Evolutionary conservation across 2,113 vertebrate species (phyloP).

Genomic region (Gymnobelideus leadbeateri): DNA sequence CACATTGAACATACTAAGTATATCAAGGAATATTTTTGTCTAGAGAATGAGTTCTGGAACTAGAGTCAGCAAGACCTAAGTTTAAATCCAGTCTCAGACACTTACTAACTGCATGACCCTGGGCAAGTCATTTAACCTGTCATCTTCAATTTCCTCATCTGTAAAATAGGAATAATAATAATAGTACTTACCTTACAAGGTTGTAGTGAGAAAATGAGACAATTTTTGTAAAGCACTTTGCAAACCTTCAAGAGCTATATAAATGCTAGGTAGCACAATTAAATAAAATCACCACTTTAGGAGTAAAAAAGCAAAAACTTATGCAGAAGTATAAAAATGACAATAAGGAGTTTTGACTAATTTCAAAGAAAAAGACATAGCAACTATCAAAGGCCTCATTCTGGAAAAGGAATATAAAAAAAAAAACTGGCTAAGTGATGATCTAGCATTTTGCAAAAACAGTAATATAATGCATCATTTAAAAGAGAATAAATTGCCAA

Average conservation of each 20-base stretch:
- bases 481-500: conserved; percentile 33
- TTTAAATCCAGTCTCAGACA: background rate
- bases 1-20: background rate
- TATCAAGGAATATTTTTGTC: background rate
- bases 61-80: background rate
- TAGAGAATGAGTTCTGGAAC: background rate
- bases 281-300: background rate
- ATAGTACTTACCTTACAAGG: background rate
- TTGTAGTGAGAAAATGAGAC: background rate
- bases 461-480: conserved; percentile 29
- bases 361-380: conserved; percentile 31
- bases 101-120: background rate
- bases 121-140: background rate
- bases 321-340: background rate
- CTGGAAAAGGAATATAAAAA: background rate
- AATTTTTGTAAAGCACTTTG: background rate
- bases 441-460: conserved; percentile 41
- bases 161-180: background rate
- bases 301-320: background rate
- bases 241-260: background rate
- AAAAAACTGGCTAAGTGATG: background rate
- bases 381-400: conserved; percentile 31
- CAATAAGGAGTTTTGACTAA: conserved; percentile 22
- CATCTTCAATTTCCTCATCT: background rate
- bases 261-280: background rate